Percentiles rank a stretch among this genome's conserved stretches.
phyloP scores from a whole-genome alignment of 2,888 invertebrate genomes.

The Hydrotaea diabolus region DNA sequence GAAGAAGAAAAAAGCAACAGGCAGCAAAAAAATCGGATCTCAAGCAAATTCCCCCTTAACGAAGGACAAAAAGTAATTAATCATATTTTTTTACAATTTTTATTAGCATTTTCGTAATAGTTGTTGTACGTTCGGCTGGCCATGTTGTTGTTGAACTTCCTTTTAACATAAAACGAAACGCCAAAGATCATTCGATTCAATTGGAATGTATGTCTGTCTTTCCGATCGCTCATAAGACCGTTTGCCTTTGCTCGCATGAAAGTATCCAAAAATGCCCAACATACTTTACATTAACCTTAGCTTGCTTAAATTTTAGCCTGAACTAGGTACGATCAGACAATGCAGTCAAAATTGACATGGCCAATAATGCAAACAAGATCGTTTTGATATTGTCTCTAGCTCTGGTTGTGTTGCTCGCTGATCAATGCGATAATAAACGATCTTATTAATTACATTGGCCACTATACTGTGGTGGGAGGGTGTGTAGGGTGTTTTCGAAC shows the following conservation, averaged over 20 bases:
- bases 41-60: neutral
- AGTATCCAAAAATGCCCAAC: no score
- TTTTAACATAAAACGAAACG: neutral
- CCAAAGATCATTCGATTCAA: neutral
- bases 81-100: neutral
- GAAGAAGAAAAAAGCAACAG: no score
- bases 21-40: neutral
- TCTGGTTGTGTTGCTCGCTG: neutral
- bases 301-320: neutral
- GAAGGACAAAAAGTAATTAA: conserved; percentile 50
- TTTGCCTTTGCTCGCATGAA: no score
- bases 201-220: neutral
- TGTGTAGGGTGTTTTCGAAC: neutral
- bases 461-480: neutral
- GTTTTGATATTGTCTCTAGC: neutral
- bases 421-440: neutral
- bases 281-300: no score
- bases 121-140: conserved; percentile 5
- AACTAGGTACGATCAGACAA: neutral
- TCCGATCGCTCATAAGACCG: no score
- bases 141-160: conserved; percentile 17
- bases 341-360: conserved; percentile 15
- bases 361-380: conserved; percentile 28
- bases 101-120: neutral
- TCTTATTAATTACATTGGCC: conserved; percentile 20